Base-by-base conservation (phyloP, 2,113 vertebrate species). In the Pelodiscus sinensis region DNA sequence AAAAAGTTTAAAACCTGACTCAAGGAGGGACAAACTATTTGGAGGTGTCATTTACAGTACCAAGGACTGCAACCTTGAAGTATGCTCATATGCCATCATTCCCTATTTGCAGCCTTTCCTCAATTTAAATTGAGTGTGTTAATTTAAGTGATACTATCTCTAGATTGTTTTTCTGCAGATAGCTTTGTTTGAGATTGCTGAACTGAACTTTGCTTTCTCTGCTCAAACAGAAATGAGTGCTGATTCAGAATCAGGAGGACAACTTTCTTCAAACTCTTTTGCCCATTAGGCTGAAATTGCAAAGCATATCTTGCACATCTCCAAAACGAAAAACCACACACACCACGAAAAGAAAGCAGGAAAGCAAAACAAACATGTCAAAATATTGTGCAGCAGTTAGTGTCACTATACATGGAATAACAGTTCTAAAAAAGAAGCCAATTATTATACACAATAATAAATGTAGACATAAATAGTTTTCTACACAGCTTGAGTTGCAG, bases 141-240 rank as follows among this genome's bases (percentile, higher is more conserved):
- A 78, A 85, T 94, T 27, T 58, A 90, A 96, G 65, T 52, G 81
- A 14, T 94, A 95, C 84, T 27, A 82, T 90, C 94, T 92, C 21
- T 38, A 92, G 31, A 82, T 73, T 84, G 60, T 38, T 94, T 93
- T 82, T 38, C 19, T 81, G 92, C 38, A 89, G 31, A 89, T 54
- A 52, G 27, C 79, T 93, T 90, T 90, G 75, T 85, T 82, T 92
- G 44, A 77, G n/a, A 56, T 60, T 62, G 13, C 56, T 94, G 50
- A 44, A 54, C 8, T 79, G 57, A 95, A 89, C 56, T 68, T 58
- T 21, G 94, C 62, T 65, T 84, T 2, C n/a, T 84, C 5, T 80
- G 78, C 38, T 89, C 84, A 51, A 35, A 50, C 14, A 90, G 56
- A 85, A 93, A 87, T 75, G 77, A 90, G 31, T 19, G 56, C 12